Base-by-base conservation (phyloP, 2,113 vertebrate species). In the Tonatia bakeri region DNA sequence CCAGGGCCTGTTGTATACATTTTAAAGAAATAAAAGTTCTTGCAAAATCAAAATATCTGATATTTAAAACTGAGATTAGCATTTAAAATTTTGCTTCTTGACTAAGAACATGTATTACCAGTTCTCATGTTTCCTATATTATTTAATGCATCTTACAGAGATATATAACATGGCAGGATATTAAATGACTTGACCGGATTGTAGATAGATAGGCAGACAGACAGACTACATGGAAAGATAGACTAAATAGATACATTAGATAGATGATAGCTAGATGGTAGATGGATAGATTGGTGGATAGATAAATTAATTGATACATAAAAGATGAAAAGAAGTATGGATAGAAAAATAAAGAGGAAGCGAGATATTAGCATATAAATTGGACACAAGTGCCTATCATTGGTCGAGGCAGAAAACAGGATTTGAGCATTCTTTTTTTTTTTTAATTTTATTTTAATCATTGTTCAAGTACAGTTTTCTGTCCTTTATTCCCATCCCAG, bases 1-100 rank as follows among this genome's bases (percentile, higher is more conserved):
- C n/a, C n/a, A n/a, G n/a, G n/a, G n/a, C n/a, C n/a, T n/a, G n/a
- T n/a, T n/a, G n/a, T n/a, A 15, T 38, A 94, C 31, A 69, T 83
- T n/a, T 93, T 52, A 40, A 72, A 81, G 88, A 80, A 93, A 94
- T 65, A 72, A 94, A 79, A 84, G 43, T 54, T 88, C 3, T 90
- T 47, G 95, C 26, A 26, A 65, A 92, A 80, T 95, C 8, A 75
- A 88, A 90, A 86, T 69, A 65, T 47, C 24, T 80, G 61, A 40
- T 93, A 94, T 87, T 79, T 26, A 17, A 76, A 85, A 45, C 69
- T 93, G 87, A 91, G 43, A 36, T 83, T 65, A 92, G 4, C 73
- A 81, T 70, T 86, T 76, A 64, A 80, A 92, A 83, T 83, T 93
- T n/a, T 56, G 82, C 47, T 75, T 95, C 50, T 70, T 87, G 47